Base-by-base conservation (phyloP, 2,888 invertebrate genomes). In the Platycnemis pennipes region DNA sequence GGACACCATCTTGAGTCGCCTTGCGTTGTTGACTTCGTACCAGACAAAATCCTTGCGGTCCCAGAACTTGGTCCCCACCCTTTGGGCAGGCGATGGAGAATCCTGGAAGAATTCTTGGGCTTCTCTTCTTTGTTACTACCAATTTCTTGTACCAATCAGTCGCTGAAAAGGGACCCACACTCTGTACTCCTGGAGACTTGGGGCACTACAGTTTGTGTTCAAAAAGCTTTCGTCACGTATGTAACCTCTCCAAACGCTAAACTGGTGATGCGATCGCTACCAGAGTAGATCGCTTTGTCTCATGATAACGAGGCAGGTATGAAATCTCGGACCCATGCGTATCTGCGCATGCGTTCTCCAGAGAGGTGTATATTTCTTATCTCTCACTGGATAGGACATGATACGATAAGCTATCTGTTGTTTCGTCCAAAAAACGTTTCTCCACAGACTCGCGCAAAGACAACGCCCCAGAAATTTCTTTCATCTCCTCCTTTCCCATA, bases 1-100 rank as follows among this genome's bases (percentile, higher is more conserved):
- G 95, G 98, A 98, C 96, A 98, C 98, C 98, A 98, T 98, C 97
- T 89, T 94, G 26, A 56, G 37, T 94, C 63, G 63, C 45, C 45
- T 46, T 8, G 46, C 37, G 44, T 13, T 45, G 1, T 22, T 0
- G 8, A n/a, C 11, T 46, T 46, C 37, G 13, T 37, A 11, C 2
- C 7, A 11, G 37, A 37, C 11, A 63, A 13, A 37, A 37, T 69
- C 69, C 56, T 13, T 56, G 22, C 56, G 63, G 63, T 63, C 22
- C 22, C 77, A 77, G 37, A 77, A 37, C 16, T 63, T 1, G 19
- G 77, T 77, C 37, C 77, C 77, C 16, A 77, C 77, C 77, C 77
- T 77, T 37, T 77, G 77, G 77, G 77, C 77, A 77, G 77, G 77
- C 37, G 77, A 77, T 77, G 77, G 13, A 2, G 37, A 77, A 77